A percentile compares a stretch with the other conserved stretches of the same genome.
These are phyloP conservation scores for Neoaliturus tenellus DNA, from an alignment of 2,888 invertebrate genomes.

Conservation along the genomic window DNA sequence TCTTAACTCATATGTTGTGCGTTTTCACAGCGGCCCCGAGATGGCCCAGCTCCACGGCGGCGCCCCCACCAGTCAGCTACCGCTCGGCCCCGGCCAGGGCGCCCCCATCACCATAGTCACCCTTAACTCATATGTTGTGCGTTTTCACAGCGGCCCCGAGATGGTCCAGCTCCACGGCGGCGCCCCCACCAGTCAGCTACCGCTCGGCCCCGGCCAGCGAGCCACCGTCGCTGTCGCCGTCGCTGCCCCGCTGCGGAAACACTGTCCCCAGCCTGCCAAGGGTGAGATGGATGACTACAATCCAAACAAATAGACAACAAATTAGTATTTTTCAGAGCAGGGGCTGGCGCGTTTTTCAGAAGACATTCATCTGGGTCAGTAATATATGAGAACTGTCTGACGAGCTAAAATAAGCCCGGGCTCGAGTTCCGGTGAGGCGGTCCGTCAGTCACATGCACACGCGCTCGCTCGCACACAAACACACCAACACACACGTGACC, in stretches of 20 bases:
- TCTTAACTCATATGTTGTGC: background rate
- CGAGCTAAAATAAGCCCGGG: constrained; percentile 37
- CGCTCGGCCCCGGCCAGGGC: background rate
- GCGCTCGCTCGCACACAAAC: background rate
- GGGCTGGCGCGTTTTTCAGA: constrained; percentile 34
- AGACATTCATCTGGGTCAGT: constrained; percentile 47
- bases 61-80: too few relatives aligned
- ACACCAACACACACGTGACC: background rate
- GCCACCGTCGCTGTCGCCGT: background rate
- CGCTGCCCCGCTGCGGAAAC: constrained; percentile 8
- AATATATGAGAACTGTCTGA: constrained; percentile 44
- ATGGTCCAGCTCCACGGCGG: constrained; percentile 8
- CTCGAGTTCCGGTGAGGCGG: constrained; percentile 14
- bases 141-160: constrained; percentile 21
- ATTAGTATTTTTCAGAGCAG: constrained; percentile 49
- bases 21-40: constrained; percentile 21
- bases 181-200: too few relatives aligned
- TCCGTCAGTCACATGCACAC: background rate
- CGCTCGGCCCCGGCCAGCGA: background rate
- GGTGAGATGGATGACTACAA: constrained; percentile 44
- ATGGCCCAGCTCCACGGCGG: constrained; percentile 11
- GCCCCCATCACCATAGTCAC: too few relatives aligned
- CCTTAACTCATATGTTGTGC: background rate
- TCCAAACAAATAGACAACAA: constrained; percentile 52
- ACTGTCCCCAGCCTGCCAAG: constrained; percentile 15